These are phyloP conservation scores for Petrocephalus microphthalmus DNA, from an alignment of 2,113 vertebrate species.

Conservation along the genomic window DNA sequence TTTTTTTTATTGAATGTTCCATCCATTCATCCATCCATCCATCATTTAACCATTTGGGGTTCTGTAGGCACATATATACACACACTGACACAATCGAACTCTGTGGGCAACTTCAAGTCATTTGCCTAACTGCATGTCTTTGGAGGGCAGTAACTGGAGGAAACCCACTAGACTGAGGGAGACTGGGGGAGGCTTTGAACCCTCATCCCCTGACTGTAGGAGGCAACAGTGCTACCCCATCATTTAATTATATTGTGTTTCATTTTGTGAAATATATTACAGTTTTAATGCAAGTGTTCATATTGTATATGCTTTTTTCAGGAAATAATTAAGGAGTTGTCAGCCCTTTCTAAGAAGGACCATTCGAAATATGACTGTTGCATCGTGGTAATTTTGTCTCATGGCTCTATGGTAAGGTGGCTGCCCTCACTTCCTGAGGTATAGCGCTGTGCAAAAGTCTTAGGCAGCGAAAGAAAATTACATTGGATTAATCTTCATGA, in stretches of 20 bases:
- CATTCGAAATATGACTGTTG: constrained; percentile 78
- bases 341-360: constrained; percentile 59
- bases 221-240: not conserved
- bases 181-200: not conserved
- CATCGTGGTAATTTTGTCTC: constrained; percentile 84
- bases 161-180: not conserved
- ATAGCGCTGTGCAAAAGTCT: not conserved
- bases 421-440: not conserved
- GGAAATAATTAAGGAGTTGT: constrained; percentile 68
- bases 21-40: not conserved
- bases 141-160: not conserved
- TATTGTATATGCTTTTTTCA: constrained; percentile 39
- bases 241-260: not conserved
- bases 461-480: not conserved
- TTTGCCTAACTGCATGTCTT: not conserved
- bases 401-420: constrained; percentile 78
- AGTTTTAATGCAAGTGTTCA: constrained; percentile 1
- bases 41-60: not conserved
- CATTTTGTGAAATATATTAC: not conserved
- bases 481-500: not conserved
- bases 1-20: not conserved
- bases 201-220: not conserved
- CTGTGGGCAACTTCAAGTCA: not conserved
- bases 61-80: not conserved
- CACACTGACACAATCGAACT: not conserved